phyloP scores from a whole-genome alignment of 2,888 invertebrate genomes.

The Hirtodrosophila histrioides region DNA sequence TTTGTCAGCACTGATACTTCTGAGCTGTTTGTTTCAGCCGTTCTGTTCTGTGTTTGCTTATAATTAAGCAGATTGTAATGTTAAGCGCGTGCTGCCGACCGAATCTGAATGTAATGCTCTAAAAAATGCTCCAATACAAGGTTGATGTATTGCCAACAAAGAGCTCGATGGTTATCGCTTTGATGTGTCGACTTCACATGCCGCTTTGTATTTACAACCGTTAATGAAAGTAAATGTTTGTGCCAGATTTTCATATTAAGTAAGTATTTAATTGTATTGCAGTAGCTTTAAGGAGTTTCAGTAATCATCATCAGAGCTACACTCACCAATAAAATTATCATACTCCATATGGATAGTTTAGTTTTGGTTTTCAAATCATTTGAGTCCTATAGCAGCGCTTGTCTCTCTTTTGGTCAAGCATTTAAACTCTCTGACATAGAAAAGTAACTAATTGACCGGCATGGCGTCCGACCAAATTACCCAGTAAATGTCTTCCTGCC shows the following conservation, averaged over 20 bases:
- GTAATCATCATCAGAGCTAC: too few relatives aligned
- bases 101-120: background rate
- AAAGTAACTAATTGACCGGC: constrained; percentile 14
- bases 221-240: too few relatives aligned
- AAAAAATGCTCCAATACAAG: too few relatives aligned
- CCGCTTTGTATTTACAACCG: too few relatives aligned
- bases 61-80: constrained; percentile 62
- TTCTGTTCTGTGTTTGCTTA: constrained; percentile 59
- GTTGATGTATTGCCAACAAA: too few relatives aligned
- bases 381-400: constrained; percentile 41
- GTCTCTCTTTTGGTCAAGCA: constrained; percentile 27
- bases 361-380: constrained; percentile 39
- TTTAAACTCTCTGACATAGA: constrained; percentile 21
- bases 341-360: too few relatives aligned
- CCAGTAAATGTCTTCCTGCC: constrained; percentile 21
- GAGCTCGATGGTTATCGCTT: too few relatives aligned
- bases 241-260: too few relatives aligned
- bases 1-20: constrained; percentile 47
- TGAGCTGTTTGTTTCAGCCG: constrained; percentile 26
- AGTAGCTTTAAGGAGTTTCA: too few relatives aligned
- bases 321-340: too few relatives aligned
- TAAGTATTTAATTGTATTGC: background rate
- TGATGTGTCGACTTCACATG: too few relatives aligned
- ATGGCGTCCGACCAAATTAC: constrained; percentile 25
- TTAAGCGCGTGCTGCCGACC: background rate